Base-by-base conservation (phyloP, 2,113 vertebrate species). In the Serinus canaria region DNA sequence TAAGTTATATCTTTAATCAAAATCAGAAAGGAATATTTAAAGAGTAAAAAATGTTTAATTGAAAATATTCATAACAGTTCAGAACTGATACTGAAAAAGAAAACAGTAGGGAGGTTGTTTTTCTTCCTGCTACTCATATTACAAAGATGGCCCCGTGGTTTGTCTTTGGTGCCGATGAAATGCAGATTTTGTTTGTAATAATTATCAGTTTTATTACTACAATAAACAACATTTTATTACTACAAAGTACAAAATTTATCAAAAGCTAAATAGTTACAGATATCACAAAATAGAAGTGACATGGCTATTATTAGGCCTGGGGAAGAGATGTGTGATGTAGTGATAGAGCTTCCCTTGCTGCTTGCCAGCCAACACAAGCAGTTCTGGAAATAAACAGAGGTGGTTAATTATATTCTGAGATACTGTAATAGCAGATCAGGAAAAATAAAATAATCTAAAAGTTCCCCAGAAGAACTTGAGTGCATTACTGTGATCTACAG, bases 211-310 rank as follows among this genome's bases (percentile, higher is more conserved):
- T 95, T 96, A 93, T 94, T 95, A 83, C 79, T 90, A 64, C 39
- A 86, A 60, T 95, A 95, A 85, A 95, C 82, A 43, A 43, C 41
- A 43, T 43, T 43, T 43, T 43, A 43, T 43, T 43, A 43, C 41
- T 43, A 43, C 58, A 90, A 96, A 95, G 95, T 97, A 98, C 78
- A 97, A 97, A 97, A 97, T 31, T 92, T 96, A 97, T 95, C 84
- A 97, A 98, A 97, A 94, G 46, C 82, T 90, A 87, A 95, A 67
- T 97, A 97, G 96, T 97, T 98, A 96, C 91, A 97, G 15, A 70
- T 92, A 28, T 74, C 35, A 84, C 76, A 94, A 90, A 93, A 89
- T 15, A 81, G 46, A 89, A 74, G 16, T 55, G 28, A 69, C 15
- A 8, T 21, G 6, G 55, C 55, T 52, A 31, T 37, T 72, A 47